Conservation (phyloP, 1,140 invertebrate species). For the Leptopilina clavipes region DNA sequence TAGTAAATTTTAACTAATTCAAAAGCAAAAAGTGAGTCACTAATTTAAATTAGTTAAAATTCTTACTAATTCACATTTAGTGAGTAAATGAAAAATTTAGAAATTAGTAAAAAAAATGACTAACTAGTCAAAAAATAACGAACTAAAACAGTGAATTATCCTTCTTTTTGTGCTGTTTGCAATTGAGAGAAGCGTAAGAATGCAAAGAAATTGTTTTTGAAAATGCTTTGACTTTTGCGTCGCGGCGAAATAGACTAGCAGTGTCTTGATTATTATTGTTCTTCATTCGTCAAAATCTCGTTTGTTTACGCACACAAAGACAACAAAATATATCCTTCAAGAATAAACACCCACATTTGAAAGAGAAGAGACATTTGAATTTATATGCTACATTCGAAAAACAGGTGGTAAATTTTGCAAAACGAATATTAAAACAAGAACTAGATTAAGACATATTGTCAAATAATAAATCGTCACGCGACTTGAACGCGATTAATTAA, state of each 20-base stretch:
- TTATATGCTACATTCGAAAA: conserved; percentile 4
- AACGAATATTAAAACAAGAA: neutral
- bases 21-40: no score
- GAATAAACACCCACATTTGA: neutral
- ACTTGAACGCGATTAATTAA: conserved; percentile 9
- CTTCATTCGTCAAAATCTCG: neutral
- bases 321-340: no score
- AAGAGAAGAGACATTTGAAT: neutral
- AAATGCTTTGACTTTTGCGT: neutral
- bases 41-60: no score
- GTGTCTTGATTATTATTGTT: neutral
- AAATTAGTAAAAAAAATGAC: no score
- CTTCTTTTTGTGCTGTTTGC: no score
- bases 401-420: conserved; percentile 13
- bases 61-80: no score
- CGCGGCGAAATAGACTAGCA: neutral
- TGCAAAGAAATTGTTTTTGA: no score
- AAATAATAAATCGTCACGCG: conserved; percentile 14
- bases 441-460: conserved; percentile 15
- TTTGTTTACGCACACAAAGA: neutral
- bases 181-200: no score
- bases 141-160: no score
- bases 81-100: no score
- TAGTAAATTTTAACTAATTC: no score
- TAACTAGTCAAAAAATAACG: no score